phyloP scores from a whole-genome alignment of 1,140 invertebrate genomes.

The Hyles euphorbiae region DNA sequence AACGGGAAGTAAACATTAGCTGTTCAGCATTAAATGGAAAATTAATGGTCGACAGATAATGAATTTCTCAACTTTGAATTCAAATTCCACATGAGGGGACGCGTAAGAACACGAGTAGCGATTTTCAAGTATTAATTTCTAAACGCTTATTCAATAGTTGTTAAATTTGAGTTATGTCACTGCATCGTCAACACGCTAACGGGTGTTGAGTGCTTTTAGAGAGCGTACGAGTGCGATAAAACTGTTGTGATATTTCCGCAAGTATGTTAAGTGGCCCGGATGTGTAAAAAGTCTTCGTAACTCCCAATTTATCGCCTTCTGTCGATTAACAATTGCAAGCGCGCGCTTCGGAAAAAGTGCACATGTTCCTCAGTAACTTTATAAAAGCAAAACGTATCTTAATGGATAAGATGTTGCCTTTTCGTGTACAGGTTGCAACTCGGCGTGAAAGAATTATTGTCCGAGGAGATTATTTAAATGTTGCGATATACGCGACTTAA shows the following conservation, averaged over 20 bases:
- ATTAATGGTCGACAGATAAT: too few relatives aligned
- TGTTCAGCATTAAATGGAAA: too few relatives aligned
- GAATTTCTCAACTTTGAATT: too few relatives aligned
- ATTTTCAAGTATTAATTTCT: slow-evolving; percentile 22
- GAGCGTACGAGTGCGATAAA: slow-evolving; percentile 21
- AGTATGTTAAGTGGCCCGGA: slow-evolving; percentile 34
- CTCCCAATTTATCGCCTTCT: slow-evolving; percentile 15
- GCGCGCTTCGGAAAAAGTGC: neutral
- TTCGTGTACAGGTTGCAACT: slow-evolving; percentile 4
- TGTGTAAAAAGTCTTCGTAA: slow-evolving; percentile 21
- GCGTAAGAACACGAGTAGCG: neutral
- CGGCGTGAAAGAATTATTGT: too few relatives aligned
- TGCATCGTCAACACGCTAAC: slow-evolving; percentile 20
- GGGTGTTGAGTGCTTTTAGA: slow-evolving; percentile 33
- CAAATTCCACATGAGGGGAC: too few relatives aligned
- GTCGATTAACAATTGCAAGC: slow-evolving; percentile 15
- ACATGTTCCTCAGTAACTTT: neutral
- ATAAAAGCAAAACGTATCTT: neutral
- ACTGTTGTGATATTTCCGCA: slow-evolving; percentile 21
- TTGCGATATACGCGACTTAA: too few relatives aligned
- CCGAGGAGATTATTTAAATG: too few relatives aligned
- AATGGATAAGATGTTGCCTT: slow-evolving; percentile 3
- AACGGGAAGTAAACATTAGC: slow-evolving; percentile 2
- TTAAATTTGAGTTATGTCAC: slow-evolving; percentile 31
- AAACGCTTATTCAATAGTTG: slow-evolving; percentile 20